phyloP scores from a whole-genome alignment of 2,888 invertebrate species.

The Philonicus albiceps region DNA sequence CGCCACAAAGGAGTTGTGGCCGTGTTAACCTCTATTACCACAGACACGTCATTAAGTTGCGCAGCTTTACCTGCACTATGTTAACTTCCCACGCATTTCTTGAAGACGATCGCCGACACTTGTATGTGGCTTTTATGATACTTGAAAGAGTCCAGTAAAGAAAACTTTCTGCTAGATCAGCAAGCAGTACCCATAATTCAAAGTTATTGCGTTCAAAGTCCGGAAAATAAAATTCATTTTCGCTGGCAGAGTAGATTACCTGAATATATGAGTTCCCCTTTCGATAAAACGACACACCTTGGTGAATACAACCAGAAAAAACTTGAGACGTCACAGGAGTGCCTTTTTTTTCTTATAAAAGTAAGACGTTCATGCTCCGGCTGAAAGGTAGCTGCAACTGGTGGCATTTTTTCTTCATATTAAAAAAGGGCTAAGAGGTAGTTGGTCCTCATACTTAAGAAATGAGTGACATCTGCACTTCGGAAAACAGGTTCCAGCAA shows the following conservation, averaged over 20 bases:
- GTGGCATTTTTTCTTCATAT: background rate
- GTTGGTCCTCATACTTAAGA: background rate
- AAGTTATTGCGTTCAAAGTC: background rate
- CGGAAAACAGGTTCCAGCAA: background rate
- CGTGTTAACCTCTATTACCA: background rate
- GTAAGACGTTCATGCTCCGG: background rate
- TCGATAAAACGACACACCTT: background rate
- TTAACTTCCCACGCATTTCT: background rate
- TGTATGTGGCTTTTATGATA: background rate
- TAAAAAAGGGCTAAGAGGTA: background rate
- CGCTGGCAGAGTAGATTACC: background rate
- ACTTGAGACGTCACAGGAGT: background rate
- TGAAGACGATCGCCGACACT: background rate
- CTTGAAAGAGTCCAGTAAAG: background rate
- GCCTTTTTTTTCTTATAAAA: background rate
- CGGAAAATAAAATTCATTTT: background rate
- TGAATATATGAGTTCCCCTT: background rate
- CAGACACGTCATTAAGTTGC: background rate
- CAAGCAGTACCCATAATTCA: background rate
- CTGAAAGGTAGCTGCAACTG: background rate
- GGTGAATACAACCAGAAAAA: background rate
- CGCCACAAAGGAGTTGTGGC: background rate
- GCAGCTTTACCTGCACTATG: background rate
- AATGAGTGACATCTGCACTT: constrained; percentile 24
- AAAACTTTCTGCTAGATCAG: background rate